A percentile compares a stretch with the other conserved stretches of the same genome.
phyloP scores from a whole-genome alignment of 1,140 invertebrate species.

The Eueides isabella region DNA sequence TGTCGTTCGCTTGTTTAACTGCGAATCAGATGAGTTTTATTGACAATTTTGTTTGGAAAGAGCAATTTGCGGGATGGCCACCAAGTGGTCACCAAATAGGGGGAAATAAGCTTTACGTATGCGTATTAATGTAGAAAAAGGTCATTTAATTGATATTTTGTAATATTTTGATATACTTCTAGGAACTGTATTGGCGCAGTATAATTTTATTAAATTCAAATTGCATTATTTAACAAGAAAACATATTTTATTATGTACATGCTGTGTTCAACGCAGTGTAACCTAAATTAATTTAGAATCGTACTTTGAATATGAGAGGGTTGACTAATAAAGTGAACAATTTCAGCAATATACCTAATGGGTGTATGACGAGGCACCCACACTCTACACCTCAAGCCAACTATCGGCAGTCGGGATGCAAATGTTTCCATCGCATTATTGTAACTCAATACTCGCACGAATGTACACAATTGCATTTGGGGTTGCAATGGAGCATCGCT shows the following conservation, averaged over 20 bases:
- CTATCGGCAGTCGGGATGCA: constrained; percentile 55
- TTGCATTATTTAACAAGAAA: too few relatives aligned
- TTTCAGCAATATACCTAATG: constrained; percentile 14
- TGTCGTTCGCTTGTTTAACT: constrained; percentile 81
- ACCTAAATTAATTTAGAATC: constrained; percentile 3
- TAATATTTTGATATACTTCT: background rate
- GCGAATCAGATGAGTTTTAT: constrained; percentile 82
- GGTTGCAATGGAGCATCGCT: constrained; percentile 71
- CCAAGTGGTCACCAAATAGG: constrained; percentile 76
- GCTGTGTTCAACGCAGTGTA: too few relatives aligned
- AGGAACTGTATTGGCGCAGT: too few relatives aligned
- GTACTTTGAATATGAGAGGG: background rate
- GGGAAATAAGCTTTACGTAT: constrained; percentile 42
- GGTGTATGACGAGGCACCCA: background rate
- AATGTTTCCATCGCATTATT: constrained; percentile 74
- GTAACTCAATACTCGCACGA: constrained; percentile 78
- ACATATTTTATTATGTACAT: too few relatives aligned
- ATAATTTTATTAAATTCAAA: too few relatives aligned
- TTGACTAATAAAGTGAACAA: constrained; percentile 12
- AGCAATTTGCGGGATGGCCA: constrained; percentile 80
- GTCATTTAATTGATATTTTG: background rate
- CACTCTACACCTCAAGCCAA: constrained; percentile 32
- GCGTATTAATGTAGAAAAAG: background rate
- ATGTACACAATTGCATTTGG: constrained; percentile 80
- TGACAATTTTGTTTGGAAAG: constrained; percentile 82